Evolutionary conservation across 2,888 invertebrate species (phyloP).

Genomic region (Clostera curtula): DNA sequence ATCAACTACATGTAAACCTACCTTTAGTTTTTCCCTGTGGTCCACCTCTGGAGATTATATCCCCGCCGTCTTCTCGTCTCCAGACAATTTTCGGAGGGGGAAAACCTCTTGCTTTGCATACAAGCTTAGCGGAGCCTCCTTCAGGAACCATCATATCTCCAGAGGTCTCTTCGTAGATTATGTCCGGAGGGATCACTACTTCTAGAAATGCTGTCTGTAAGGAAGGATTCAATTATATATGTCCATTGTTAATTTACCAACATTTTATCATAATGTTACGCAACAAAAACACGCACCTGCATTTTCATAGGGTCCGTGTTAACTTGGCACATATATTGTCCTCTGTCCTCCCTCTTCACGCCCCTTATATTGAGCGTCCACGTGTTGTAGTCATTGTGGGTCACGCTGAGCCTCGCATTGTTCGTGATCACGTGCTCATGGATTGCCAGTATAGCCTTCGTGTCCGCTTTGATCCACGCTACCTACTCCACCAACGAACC

Average conservation of each 20-base stretch:
- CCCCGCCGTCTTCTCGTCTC: conserved; percentile 90
- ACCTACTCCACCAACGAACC: conserved; percentile 75
- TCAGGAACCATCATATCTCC: conserved; percentile 97
- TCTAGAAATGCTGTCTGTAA: conserved; percentile 88
- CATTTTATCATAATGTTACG: too few species aligned
- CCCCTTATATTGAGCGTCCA: conserved; percentile 93
- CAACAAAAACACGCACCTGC: conserved; percentile 76
- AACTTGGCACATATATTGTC: conserved; percentile 96
- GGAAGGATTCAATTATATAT: conserved; percentile 3
- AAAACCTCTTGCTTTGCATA: conserved; percentile 89
- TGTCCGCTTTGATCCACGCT: conserved; percentile 96
- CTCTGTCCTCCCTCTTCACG: conserved; percentile 89
- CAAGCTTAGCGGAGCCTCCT: conserved; percentile 89
- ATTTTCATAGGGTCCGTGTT: conserved; percentile 96
- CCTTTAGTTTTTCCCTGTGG: conserved; percentile 84
- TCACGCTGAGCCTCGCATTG: conserved; percentile 90
- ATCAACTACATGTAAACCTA: too few species aligned
- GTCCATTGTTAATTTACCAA: not conserved
- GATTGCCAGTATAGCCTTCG: conserved; percentile 93
- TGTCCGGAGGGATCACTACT: conserved; percentile 94
- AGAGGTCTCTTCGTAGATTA: conserved; percentile 91
- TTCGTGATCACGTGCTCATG: conserved; percentile 96
- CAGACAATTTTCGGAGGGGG: conserved; percentile 90
- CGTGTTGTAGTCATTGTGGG: conserved; percentile 94
- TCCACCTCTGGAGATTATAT: conserved; percentile 85